A percentile compares a stretch with the other conserved stretches of the same genome.
phyloP scores from a whole-genome alignment of 2,888 invertebrate species.

The Maniola hyperantus region DNA sequence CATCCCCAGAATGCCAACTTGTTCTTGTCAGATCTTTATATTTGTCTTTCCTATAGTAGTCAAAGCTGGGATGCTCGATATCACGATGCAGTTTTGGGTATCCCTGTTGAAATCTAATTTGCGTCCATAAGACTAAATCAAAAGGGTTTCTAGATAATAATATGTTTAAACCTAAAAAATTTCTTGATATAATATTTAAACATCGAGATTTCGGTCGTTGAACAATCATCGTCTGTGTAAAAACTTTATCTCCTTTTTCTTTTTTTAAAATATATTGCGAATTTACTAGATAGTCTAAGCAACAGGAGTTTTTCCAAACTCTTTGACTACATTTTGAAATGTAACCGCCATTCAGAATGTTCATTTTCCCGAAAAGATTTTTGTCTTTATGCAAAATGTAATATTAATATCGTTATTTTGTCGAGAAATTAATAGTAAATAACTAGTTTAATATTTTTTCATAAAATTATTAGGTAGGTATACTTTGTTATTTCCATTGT shows the following conservation, averaged over 20 bases:
- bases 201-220: slow-evolving; percentile 11
- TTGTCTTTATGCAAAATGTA: neutral
- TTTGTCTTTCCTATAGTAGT: slow-evolving; percentile 62
- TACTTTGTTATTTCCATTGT: no score
- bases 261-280: slow-evolving; percentile 14
- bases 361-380: slow-evolving; percentile 25
- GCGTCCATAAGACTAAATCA: slow-evolving; percentile 52
- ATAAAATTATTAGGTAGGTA: no score
- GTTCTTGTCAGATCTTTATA: slow-evolving; percentile 62
- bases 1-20: slow-evolving; percentile 60
- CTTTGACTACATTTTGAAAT: slow-evolving; percentile 37
- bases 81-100: slow-evolving; percentile 69
- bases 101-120: slow-evolving; percentile 61
- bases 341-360: slow-evolving; percentile 24
- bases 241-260: neutral
- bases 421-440: neutral
- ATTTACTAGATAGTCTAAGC: slow-evolving; percentile 15
- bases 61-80: slow-evolving; percentile 62
- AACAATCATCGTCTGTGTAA: neutral
- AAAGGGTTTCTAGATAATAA: slow-evolving; percentile 9
- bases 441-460: no score
- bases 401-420: neutral
- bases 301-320: slow-evolving; percentile 23
- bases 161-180: no score
- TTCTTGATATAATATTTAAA: neutral